Base-by-base conservation (phyloP, 2,888 invertebrate species). In the Neocrepidodera transversa region DNA sequence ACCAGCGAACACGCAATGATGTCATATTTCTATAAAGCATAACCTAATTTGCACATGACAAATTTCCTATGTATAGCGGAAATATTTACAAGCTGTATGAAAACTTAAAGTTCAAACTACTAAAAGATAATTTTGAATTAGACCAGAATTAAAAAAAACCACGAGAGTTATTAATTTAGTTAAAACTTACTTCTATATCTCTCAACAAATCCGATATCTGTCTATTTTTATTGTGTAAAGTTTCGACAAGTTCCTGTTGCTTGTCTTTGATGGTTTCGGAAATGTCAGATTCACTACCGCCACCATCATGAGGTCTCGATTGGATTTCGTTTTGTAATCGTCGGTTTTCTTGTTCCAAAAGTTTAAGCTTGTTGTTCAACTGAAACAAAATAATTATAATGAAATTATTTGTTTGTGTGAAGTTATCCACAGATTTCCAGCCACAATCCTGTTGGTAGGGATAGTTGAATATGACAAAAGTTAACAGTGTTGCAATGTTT, bases 151-250 rank as follows among this genome's bases (percentile, higher is more conserved):
- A n/a, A n/a, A n/a, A n/a, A n/a, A n/a, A n/a, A n/a, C n/a, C n/a
- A n/a, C n/a, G n/a, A n/a, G n/a, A n/a, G n/a, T n/a, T n/a, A n/a
- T n/a, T n/a, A n/a, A n/a, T n/a, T n/a, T n/a, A n/a, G n/a, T 28
- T 32, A 13, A 13, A 26, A 53, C 62, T 72, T 79, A 91, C 91
- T 81, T 92, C 91, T 13, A 92, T 85, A 75, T 93, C 92, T 38
- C 81, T 80, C 8, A 93, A 79, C 13, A 93, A 78, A 73, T 89
- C 87, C 60, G 89, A 87, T 17, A 93, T 90, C 72, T 93, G 92
- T 69, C 85, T 87, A 75, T 92, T 92, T 77, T 91, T 92, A 65
- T 84, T 83, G 23, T 84, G 81, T 1, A 88, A 72, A 60, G 84
- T 81, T 66, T 85, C 84, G 14, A 83, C 77, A n/a, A 86, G 69